Evolutionary conservation across 2,113 vertebrate genomes (phyloP), one percentile per base, ranked within the genome.

Genomic region (Xerus inauris): DNA sequence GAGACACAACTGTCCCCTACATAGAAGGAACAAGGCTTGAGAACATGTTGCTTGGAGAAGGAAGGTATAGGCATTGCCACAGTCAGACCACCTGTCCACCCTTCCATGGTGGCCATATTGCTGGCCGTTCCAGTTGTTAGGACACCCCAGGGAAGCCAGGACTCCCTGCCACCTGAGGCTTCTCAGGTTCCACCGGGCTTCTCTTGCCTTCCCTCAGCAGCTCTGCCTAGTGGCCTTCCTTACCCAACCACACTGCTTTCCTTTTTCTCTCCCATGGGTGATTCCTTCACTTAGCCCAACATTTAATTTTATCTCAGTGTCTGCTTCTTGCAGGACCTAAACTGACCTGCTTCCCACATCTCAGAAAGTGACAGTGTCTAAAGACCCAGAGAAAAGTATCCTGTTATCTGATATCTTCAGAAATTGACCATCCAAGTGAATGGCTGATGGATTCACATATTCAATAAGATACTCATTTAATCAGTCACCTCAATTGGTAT

Each of bases 51-150:
- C 47, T 4, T 22, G 17, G 35, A 86, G 45, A 80, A 89, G 73
- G 7, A 80, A 62, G n/a, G 19, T 3, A 9, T 2, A 67, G 42
- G 26, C 22, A 2, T 1, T 2, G 6, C 32, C 49, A 35, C 35
- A 10, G 22, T 17, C 1, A n/a, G 24, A 20, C 8, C 12, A 22
- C 10, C 59, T 17, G 38, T 24, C 11, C 45, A 26, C 9, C 2
- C 32, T 35, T 38, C 64, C 40, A 0, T 0, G 6, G 35, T 20
- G 62, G 24, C 38, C 13, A 6, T 1, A 19, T 4, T 24, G 45
- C 75, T 75, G 47, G 32, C 14, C 8, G 65, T 32, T 20, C 20
- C 7, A 1, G 0, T 3, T 38, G n/a, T 80, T 35, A 32, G 30
- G 12, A 22, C 30, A 1, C 40, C 6, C 49, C 12, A 5, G 4